phyloP scores from a whole-genome alignment of 2,888 invertebrate species.

The Lycia hirtaria region DNA sequence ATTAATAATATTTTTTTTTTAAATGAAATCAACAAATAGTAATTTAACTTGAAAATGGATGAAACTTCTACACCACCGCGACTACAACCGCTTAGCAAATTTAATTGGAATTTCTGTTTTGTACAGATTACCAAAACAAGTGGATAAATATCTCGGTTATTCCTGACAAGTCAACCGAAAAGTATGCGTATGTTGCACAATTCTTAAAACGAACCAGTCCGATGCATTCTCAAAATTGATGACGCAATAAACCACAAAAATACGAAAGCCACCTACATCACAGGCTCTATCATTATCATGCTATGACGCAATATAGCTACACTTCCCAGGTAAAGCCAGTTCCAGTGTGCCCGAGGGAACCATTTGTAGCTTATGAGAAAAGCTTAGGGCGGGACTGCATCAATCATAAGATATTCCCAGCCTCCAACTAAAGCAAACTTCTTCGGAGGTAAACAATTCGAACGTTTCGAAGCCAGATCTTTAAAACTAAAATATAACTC shows the following conservation, averaged over 20 bases:
- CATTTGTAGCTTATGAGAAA: slow-evolving; percentile 24
- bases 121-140: too few relatives aligned
- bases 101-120: too few relatives aligned
- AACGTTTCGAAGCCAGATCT: slow-evolving; percentile 1
- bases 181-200: neutral
- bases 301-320: slow-evolving; percentile 25
- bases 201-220: neutral
- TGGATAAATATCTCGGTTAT: too few relatives aligned
- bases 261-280: neutral
- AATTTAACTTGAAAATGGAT: too few relatives aligned
- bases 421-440: neutral
- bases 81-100: too few relatives aligned
- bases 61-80: too few relatives aligned
- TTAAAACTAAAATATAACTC: slow-evolving; percentile 3
- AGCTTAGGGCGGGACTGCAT: slow-evolving; percentile 34
- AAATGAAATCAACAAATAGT: too few relatives aligned
- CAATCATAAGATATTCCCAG: slow-evolving; percentile 34
- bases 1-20: too few relatives aligned
- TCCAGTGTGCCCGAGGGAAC: slow-evolving; percentile 33
- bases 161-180: neutral
- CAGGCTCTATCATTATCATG: slow-evolving; percentile 22
- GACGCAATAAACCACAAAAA: slow-evolving; percentile 6
- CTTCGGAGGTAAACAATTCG: slow-evolving; percentile 11
- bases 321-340: slow-evolving; percentile 17
- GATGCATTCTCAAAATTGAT: neutral